A percentile compares a stretch with the other conserved stretches of the same genome.
phyloP scores from a whole-genome alignment of 1,140 invertebrate genomes.

The Orchesella cincta region DNA sequence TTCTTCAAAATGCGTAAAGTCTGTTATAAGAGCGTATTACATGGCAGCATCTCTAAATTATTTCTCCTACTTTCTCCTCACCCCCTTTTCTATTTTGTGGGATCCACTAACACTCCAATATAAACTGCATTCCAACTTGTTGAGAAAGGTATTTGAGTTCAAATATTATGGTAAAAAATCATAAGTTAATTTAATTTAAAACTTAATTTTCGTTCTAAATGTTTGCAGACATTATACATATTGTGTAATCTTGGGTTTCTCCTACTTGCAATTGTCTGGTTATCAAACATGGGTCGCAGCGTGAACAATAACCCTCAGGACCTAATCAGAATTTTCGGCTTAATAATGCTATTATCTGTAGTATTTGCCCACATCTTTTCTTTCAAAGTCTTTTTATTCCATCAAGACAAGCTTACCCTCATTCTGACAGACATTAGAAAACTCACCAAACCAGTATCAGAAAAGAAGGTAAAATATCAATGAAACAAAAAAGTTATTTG shows the following conservation, averaged over 20 bases:
- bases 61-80: neutral
- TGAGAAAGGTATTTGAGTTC: neutral
- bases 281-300: neutral
- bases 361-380: neutral
- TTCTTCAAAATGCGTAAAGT: neutral
- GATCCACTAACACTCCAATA: neutral
- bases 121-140: neutral
- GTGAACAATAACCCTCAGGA: neutral
- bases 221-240: neutral
- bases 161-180: neutral
- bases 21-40: neutral
- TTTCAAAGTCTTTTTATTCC: neutral
- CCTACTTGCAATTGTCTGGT: neutral
- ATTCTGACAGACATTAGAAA: neutral
- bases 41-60: neutral
- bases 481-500: neutral
- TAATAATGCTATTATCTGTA: neutral
- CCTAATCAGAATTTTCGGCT: neutral
- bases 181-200: neutral
- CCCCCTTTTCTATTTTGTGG: neutral
- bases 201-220: no score
- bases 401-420: neutral
- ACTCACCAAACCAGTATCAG: neutral
- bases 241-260: neutral
- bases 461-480: neutral